Base-by-base conservation (phyloP, 2,888 invertebrate species). In the Agrochola macilenta region DNA sequence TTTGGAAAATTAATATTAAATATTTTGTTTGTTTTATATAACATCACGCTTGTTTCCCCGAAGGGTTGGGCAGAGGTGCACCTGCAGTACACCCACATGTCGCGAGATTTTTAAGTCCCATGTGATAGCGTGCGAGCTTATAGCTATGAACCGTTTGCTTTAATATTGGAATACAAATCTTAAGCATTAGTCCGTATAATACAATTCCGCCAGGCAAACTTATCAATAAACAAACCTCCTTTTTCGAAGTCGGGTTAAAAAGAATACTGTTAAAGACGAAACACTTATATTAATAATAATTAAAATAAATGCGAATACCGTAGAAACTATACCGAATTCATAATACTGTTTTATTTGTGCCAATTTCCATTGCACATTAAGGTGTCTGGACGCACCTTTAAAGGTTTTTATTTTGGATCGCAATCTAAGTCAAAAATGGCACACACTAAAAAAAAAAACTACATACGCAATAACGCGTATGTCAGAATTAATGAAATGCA, bases 231-330 rank as follows among this genome's bases (percentile, higher is more conserved):
- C 23, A 0, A 54, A 71, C 54, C 46, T 70, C 12, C 9, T 17
- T 9, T 26, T 61, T 46, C 8, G 3, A 46, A 79, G 39, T 57
- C 26, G 14, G 57, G 30, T 63, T 60, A 43, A 69, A 68, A 84
- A 64, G 39, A 73, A 82, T 79, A 77, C 69, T 84, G 82, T 54
- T 73, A 39, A 0, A 65, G n/a, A 69, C 43, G 5, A 74, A 71
- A 68, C 9, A 58, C 57, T 76, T 57, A 70, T n/a, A 63, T 43
- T 80, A 69, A 57, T 49, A 83, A 39, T 81, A 74, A 65, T 81
- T 80, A 66, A 81, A 84, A 83, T 85, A 84, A 84, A 84, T 83
- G 83, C 85, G 52, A 70, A 82, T 80, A 35, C 43, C 12, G 52
- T 71, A 66, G 17, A 81, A 71, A 71, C 64, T 65, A 82, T 39